Base-by-base conservation (phyloP, 2,113 vertebrate genomes). In the Tupaia chinensis region DNA sequence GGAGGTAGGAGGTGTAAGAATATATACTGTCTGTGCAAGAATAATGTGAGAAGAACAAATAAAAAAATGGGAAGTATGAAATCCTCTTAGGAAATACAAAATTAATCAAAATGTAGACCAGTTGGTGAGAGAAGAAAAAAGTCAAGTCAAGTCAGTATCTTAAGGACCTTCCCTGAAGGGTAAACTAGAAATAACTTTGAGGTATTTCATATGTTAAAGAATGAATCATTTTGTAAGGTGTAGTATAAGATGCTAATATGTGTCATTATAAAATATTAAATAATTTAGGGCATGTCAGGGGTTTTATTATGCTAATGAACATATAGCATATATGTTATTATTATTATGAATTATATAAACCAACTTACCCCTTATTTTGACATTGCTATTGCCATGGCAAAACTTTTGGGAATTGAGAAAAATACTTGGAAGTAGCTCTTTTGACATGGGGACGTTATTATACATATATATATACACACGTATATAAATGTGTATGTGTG, bases 1-100 rank as follows among this genome's bases (percentile, higher is more conserved):
- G 97, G 97, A 78, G 96, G 95, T 96, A 78, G 87, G 68, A 98
- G 22, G 95, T 97, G 87, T 96, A 97, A 94, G 86, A 90, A 93
- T 83, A 91, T 78, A 73, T 10, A 32, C 61, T 77, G 83, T 76
- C 79, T 93, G 29, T 70, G n/a, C 27, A 68, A 95, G 66, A 89
- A 81, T 86, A 86, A 93, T 80, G 93, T 97, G 94, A 94, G 89
- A 93, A 93, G 91, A 95, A 83, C 22, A 19, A 65, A 87, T 32
- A 34, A 77, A 70, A 65, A 91, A 83, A 81, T 9, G 32, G 88
- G 22, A 94, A 66, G 68, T 77, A 20, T 15, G 56, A 79, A 93
- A 88, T 7, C 68, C 96, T 96, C 96, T 60, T 1, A 61, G 92
- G 97, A 97, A 93, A 97, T 95, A 81, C 53, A 90, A 95, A 96